A percentile compares a stretch with the other conserved stretches of the same genome.
These are phyloP conservation scores for Lacerta viridis DNA, from an alignment of 2,797 vertebrate genomes.

Conservation along the genomic window DNA sequence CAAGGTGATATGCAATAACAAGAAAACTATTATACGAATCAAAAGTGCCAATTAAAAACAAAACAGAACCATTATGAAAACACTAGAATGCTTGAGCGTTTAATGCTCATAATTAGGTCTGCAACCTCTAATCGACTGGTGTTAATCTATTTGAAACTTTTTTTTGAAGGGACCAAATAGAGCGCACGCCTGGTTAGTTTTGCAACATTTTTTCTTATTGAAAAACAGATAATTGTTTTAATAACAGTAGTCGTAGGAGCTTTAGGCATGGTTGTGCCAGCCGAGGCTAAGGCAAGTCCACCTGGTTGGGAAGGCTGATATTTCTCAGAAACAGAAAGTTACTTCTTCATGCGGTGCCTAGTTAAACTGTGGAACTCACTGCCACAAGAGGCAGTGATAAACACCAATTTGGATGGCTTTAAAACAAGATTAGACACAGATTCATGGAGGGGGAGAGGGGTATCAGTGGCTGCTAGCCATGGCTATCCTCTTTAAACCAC, in stretches of 20 bases:
- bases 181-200: neutral
- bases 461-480: neutral
- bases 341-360: too few relatives aligned
- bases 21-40: neutral
- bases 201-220: neutral
- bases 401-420: neutral
- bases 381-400: too few relatives aligned
- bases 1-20: neutral
- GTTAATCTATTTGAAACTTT: neutral
- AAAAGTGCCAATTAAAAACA: neutral
- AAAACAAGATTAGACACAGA: neutral
- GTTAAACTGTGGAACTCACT: too few relatives aligned
- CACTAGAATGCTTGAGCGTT: neutral
- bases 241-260: neutral
- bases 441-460: neutral
- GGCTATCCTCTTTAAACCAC: too few relatives aligned
- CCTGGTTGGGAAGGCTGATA: too few relatives aligned
- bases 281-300: too few relatives aligned
- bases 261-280: too few relatives aligned
- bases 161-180: neutral
- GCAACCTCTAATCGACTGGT: neutral
- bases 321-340: too few relatives aligned
- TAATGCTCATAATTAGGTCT: slow-evolving; percentile 4
- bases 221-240: neutral
- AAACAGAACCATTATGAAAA: neutral